Evolutionary conservation across 1,140 invertebrate species (phyloP).

Genomic region (Babylonia areolata): DNA sequence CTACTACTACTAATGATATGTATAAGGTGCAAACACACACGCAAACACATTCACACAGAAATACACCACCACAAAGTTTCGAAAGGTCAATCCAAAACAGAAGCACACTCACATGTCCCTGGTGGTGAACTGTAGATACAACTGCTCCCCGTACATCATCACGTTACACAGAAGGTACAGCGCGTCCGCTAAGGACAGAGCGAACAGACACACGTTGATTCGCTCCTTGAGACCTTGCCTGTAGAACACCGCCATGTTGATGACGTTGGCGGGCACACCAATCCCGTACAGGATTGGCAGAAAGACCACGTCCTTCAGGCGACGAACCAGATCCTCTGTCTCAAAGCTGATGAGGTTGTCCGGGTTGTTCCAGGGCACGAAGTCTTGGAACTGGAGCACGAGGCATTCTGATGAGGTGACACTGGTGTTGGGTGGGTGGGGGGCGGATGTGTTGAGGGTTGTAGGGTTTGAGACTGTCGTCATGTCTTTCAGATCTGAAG

Average conservation of each 20-base stretch:
- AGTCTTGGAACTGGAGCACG: neutral
- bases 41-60: too few species aligned
- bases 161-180: neutral
- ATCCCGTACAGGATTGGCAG: neutral
- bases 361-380: neutral
- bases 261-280: neutral
- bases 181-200: neutral
- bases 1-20: too few species aligned
- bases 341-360: neutral
- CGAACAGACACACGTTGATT: conserved; percentile 11
- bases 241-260: conserved; percentile 23
- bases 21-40: too few species aligned
- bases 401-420: neutral
- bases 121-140: neutral
- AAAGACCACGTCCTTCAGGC: neutral
- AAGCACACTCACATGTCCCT: neutral
- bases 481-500: too few species aligned
- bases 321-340: neutral
- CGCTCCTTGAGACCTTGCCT: neutral
- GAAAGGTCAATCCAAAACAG: too few species aligned
- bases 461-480: too few species aligned
- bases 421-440: neutral
- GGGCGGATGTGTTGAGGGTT: too few species aligned
- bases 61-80: too few species aligned
- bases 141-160: neutral